A percentile compares a stretch with the other conserved stretches of the same genome.
phyloP scores from a whole-genome alignment of 2,113 vertebrate genomes.

The Crotalus tigris region DNA sequence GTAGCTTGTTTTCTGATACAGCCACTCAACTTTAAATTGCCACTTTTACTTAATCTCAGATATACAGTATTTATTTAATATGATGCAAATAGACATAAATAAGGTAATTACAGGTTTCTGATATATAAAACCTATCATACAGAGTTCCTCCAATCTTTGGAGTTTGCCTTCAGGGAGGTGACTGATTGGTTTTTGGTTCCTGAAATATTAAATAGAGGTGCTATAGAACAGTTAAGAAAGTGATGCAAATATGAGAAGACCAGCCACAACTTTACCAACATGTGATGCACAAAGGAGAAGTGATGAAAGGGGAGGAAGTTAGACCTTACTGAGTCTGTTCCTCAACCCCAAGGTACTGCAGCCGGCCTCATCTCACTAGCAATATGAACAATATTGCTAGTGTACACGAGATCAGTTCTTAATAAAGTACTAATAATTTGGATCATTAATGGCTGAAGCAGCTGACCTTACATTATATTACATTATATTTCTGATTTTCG shows the following conservation, averaged over 20 bases:
- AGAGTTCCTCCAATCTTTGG: conserved; percentile 8
- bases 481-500: not conserved
- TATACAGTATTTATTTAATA: not conserved
- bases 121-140: conserved; percentile 18
- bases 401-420: not conserved
- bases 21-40: not conserved
- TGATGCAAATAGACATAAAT: not conserved
- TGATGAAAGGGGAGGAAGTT: too few relatives aligned
- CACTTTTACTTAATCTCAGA: not conserved
- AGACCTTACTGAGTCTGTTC: too few relatives aligned
- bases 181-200: conserved; percentile 34
- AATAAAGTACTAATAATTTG: not conserved
- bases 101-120: not conserved
- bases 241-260: not conserved
- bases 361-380: too few relatives aligned
- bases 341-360: not conserved
- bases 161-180: conserved; percentile 40
- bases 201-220: conserved; percentile 59
- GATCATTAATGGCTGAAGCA: not conserved
- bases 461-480: not conserved
- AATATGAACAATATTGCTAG: too few relatives aligned
- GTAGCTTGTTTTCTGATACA: not conserved
- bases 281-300: not conserved
- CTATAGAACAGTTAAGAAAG: conserved; percentile 65
- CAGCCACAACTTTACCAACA: fast-evolving